Conservation (phyloP, 2,797 vertebrate species). For the Rhodeus uyekii region DNA sequence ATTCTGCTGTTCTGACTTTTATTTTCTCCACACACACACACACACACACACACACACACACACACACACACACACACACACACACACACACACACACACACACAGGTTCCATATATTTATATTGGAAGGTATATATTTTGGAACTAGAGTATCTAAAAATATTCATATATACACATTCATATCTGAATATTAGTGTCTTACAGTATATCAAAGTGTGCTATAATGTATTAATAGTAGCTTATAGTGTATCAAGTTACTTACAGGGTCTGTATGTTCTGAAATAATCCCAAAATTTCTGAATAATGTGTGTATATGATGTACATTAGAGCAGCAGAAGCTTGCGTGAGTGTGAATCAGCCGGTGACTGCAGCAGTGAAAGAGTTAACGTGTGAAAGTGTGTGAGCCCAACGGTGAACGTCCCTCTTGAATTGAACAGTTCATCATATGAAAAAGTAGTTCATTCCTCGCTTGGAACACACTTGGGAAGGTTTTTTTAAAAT, state of each 20-base stretch:
- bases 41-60: too few species aligned
- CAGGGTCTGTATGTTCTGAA: background rate
- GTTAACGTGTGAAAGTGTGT: conserved; percentile 65
- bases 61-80: too few species aligned
- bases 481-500: conserved; percentile 60
- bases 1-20: too few species aligned
- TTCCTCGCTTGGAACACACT: conserved; percentile 59
- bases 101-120: too few species aligned
- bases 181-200: background rate
- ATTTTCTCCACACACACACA: too few species aligned
- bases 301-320: background rate
- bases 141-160: too few species aligned
- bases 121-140: too few species aligned
- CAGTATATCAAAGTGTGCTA: background rate
- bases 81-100: too few species aligned
- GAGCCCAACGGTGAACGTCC: conserved; percentile 67
- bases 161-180: background rate
- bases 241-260: background rate
- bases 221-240: background rate
- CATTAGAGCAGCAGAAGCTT: background rate
- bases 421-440: conserved; percentile 70
- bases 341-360: too few species aligned
- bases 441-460: conserved; percentile 67
- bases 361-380: conserved; percentile 50
- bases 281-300: background rate